Base-by-base conservation (phyloP, 2,113 vertebrate species). In the Heterotis niloticus region DNA sequence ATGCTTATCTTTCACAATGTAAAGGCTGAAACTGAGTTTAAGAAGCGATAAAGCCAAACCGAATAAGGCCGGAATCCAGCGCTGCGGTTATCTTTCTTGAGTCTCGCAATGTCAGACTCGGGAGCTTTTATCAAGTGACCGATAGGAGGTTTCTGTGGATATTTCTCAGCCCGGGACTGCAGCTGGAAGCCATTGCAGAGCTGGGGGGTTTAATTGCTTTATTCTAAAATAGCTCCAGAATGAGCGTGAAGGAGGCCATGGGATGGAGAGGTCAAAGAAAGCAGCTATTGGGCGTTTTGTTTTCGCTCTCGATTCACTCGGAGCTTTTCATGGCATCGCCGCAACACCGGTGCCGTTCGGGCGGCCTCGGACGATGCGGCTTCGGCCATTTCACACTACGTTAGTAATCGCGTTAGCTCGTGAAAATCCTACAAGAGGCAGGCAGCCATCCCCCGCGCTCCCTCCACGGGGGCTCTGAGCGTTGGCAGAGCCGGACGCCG, bases 351-450 rank as follows among this genome's bases (percentile, higher is more conserved):
- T 84, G 74, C 73, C 81, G 76, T 83, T 86, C 84, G 51, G n/a
- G n/a, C n/a, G n/a, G n/a, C n/a, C n/a, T n/a, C n/a, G n/a, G n/a
- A n/a, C n/a, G n/a, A n/a, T n/a, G n/a, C n/a, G n/a, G n/a, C n/a
- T n/a, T n/a, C n/a, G n/a, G n/a, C 88, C 79, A 84, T 86, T 89
- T 89, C 87, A 88, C 88, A 88, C 87, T 80, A 86, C 85, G 83
- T 88, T 85, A 88, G 86, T 85, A 86, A 90, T 89, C 83, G 87
- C 84, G 88, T 91, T 88, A 88, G 14, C 75, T 84, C 84, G 64
- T 85, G 89, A 89, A 89, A 90, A 69, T n/a, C n/a, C n/a, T n/a
- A n/a, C n/a, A 7, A 44, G 34, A 7, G 34, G 85, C 56, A 20
- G 51, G 57, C 2, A 64, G 54, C 5, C 57, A 10, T 20, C 69